Conservation (phyloP, 2,797 vertebrate species). For the Lagocephalus sceleratus region DNA sequence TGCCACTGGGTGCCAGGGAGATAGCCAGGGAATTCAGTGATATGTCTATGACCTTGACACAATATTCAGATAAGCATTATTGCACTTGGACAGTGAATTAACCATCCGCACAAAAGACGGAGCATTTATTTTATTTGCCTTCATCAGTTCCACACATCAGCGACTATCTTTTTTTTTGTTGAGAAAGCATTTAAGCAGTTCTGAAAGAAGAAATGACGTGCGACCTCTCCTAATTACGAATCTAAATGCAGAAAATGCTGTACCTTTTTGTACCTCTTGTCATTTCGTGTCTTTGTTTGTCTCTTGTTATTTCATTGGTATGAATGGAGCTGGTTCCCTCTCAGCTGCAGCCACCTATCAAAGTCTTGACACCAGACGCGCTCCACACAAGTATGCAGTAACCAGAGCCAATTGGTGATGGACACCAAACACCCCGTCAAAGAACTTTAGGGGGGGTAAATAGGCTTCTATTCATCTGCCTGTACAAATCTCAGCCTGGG, state of each 20-base stretch:
- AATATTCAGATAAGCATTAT: conserved; percentile 55
- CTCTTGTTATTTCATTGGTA: conserved; percentile 30
- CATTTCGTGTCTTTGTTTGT: conserved; percentile 5
- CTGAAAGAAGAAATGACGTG: no score
- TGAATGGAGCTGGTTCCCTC: conserved; percentile 28
- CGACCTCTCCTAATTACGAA: no score
- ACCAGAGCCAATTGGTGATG: conserved; percentile 71
- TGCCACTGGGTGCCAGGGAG: conserved; percentile 62
- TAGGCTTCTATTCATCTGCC: conserved; percentile 71
- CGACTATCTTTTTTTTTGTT: conserved; percentile 2
- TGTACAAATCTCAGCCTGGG: conserved; percentile 69
- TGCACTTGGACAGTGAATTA: conserved; percentile 61
- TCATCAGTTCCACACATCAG: no score
- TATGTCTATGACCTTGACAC: conserved; percentile 65
- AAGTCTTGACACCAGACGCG: conserved; percentile 70
- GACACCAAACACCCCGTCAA: conserved; percentile 71
- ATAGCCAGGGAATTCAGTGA: conserved; percentile 62
- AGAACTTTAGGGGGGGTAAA: conserved; percentile 65
- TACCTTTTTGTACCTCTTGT: no score
- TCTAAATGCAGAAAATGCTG: no score
- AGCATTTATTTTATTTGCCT: no score
- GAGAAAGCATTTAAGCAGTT: neutral
- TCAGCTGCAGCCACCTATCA: conserved; percentile 66
- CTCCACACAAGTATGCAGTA: conserved; percentile 68
- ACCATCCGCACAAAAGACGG: conserved; percentile 32